Evolutionary conservation across 2,797 vertebrate species (phyloP).

Genomic region (Peromyscus attwateri): DNA sequence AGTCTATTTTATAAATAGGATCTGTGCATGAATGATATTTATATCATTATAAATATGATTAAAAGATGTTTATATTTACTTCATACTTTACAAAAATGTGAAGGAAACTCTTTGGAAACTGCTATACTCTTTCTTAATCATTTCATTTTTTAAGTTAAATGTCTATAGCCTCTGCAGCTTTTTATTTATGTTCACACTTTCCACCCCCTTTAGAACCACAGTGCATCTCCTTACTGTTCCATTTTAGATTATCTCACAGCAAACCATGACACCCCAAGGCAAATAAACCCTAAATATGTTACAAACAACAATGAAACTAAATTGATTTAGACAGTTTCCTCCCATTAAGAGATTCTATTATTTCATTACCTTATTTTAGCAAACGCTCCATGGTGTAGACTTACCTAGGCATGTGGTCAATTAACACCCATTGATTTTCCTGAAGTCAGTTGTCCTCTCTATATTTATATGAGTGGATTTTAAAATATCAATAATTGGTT

Average conservation of each 20-base stretch:
- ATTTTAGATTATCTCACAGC: not conserved
- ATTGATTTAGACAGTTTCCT: conserved; percentile 12
- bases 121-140: not conserved
- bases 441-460: not conserved
- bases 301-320: not conserved
- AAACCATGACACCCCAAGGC: not conserved
- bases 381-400: not conserved
- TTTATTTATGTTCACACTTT: not conserved
- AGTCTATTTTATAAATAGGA: not conserved
- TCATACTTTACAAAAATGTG: not conserved
- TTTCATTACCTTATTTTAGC: conserved; percentile 45
- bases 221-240: not conserved
- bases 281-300: not conserved
- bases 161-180: not conserved
- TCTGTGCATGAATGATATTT: not conserved
- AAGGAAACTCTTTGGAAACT: not conserved
- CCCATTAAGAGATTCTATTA: conserved; percentile 11
- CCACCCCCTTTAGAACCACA: not conserved
- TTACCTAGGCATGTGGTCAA: not conserved
- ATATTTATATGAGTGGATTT: not conserved
- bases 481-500: not conserved
- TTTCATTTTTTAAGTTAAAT: not conserved
- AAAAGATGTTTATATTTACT: not conserved
- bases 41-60: not conserved
- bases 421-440: not conserved